Evolutionary conservation across 2,797 vertebrate genomes (phyloP), one percentile per base, ranked within the genome.

Genomic region (Bradypus variegatus): DNA sequence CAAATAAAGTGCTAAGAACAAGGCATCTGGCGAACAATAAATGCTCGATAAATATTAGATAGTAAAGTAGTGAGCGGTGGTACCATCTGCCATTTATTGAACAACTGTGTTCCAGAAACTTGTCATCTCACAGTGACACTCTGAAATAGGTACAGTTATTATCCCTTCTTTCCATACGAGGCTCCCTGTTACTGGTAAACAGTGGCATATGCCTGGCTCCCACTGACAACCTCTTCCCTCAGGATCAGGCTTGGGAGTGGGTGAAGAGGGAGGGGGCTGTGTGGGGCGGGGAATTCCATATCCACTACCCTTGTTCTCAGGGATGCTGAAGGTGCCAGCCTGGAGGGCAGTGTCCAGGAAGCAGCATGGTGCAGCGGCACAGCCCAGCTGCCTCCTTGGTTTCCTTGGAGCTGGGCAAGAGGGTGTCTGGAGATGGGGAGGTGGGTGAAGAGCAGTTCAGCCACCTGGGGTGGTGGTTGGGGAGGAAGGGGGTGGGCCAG

Each of bases 61-160:
- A 27, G 27, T 29, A 16, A 19, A 13, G 2, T 6, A 41, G n/a
- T 2, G 6, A 31, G 58, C 9, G 33, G 18, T 12, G 25, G 36
- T 1, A 70, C 23, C 84, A 16, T 23, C 29, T 45, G 9, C 36
- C 21, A 48, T 15, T 70, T 33, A 60, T 2, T 50, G 27, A 85
- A 38, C 8, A 5, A 38, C 50, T 45, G 25, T n/a, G 13, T 36
- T 67, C 58, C 18, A 21, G 86, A 83, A 76, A 64, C 19, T 62
- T 70, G 81, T 25, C 15, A 8, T 19, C 50, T 70, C 21, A 16
- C 8, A 3, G 81, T 64, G 48, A 9, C 82, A 36, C 60, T 36
- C 50, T 5, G 19, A 45, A 36, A 8, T 2, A 3, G 14, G 27
- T 14, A 2, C 25, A 6, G 2, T 12, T 45, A 11, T 8, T 18